These are phyloP conservation scores for Xanthostigma xanthostigma DNA, from an alignment of 2,888 invertebrate species.

Conservation along the genomic window DNA sequence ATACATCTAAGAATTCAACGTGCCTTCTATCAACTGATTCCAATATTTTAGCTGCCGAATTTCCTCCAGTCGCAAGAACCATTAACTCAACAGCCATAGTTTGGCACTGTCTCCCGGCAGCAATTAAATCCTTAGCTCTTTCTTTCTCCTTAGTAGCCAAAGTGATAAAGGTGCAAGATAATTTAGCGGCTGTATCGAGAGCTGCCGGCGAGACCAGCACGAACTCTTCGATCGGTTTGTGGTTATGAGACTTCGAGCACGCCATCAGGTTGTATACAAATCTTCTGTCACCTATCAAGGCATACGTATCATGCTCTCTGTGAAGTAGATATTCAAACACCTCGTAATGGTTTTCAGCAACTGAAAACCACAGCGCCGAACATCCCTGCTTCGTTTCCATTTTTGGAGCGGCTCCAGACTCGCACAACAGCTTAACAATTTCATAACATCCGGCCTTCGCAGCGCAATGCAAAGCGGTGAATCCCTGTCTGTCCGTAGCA, in stretches of 20 bases:
- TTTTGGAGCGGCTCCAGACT: slow-evolving; percentile 92
- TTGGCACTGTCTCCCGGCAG: slow-evolving; percentile 93
- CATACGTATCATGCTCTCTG: slow-evolving; percentile 94
- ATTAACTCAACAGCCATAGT: slow-evolving; percentile 93
- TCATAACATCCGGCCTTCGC: slow-evolving; percentile 88
- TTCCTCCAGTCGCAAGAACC: slow-evolving; percentile 83
- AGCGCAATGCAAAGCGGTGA: slow-evolving; percentile 91
- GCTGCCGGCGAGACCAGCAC: slow-evolving; percentile 96
- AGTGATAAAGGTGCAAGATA: slow-evolving; percentile 80
- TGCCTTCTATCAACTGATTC: slow-evolving; percentile 90
- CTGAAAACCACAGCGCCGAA: slow-evolving; percentile 95
- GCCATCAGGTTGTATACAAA: slow-evolving; percentile 98
- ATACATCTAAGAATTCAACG: slow-evolving; percentile 86
- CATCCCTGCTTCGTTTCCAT: slow-evolving; percentile 91
- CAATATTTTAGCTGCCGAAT: slow-evolving; percentile 86
- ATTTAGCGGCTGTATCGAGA: slow-evolving; percentile 94
- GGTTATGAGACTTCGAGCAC: slow-evolving; percentile 88
- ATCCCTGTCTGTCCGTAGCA: slow-evolving; percentile 93
- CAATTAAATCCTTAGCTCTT: slow-evolving; percentile 88
- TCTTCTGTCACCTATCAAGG: slow-evolving; percentile 93
- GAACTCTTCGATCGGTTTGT: slow-evolving; percentile 94
- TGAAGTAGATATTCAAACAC: slow-evolving; percentile 91
- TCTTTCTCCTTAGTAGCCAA: slow-evolving; percentile 94
- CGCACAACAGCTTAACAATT: slow-evolving; percentile 86
- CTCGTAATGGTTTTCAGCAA: slow-evolving; percentile 91